Conservation (phyloP, 2,888 invertebrate genomes). For the Pyrochroa serraticornis region DNA sequence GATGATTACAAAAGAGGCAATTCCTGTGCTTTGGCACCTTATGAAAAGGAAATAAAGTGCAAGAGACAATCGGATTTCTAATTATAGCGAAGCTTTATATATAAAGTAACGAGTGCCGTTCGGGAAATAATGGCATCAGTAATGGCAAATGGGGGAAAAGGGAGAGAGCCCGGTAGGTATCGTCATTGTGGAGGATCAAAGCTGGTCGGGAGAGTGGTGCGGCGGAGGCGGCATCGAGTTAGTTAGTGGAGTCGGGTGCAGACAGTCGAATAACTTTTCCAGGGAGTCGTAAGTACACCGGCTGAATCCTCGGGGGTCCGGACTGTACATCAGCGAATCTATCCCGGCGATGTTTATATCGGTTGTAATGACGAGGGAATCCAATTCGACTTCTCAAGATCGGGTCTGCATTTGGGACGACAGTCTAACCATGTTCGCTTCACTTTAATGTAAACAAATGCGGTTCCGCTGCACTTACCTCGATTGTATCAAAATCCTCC, state of each 20-base stretch:
- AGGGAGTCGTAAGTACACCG: slow-evolving; percentile 21
- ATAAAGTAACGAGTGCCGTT: slow-evolving; percentile 28
- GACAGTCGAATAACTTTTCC: slow-evolving; percentile 34
- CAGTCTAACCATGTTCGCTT: not conserved
- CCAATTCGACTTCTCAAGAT: slow-evolving; percentile 2
- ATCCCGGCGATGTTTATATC: slow-evolving; percentile 7
- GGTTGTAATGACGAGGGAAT: slow-evolving; percentile 4
- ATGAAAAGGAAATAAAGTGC: slow-evolving; percentile 18
- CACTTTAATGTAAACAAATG: slow-evolving; percentile 4
- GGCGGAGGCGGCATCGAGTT: slow-evolving; percentile 31
- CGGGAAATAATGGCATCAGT: slow-evolving; percentile 28
- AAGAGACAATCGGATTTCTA: slow-evolving; percentile 26
- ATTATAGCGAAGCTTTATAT: slow-evolving; percentile 19
- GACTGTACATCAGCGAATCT: slow-evolving; percentile 6
- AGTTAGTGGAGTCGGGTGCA: slow-evolving; percentile 32
- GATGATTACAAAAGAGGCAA: slow-evolving; percentile 5
- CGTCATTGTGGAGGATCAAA: slow-evolving; percentile 11
- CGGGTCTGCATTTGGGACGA: not conserved
- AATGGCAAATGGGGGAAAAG: slow-evolving; percentile 27
- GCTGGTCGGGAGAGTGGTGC: slow-evolving; percentile 7
- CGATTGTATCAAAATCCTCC: no score
- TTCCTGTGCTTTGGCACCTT: not conserved
- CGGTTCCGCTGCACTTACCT: no score
- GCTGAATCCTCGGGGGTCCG: not conserved
- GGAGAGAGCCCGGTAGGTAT: slow-evolving; percentile 16